Evolutionary conservation across 1,140 invertebrate species (phyloP), one percentile per base, ranked within the genome.

Genomic region (Watersipora subatra): DNA sequence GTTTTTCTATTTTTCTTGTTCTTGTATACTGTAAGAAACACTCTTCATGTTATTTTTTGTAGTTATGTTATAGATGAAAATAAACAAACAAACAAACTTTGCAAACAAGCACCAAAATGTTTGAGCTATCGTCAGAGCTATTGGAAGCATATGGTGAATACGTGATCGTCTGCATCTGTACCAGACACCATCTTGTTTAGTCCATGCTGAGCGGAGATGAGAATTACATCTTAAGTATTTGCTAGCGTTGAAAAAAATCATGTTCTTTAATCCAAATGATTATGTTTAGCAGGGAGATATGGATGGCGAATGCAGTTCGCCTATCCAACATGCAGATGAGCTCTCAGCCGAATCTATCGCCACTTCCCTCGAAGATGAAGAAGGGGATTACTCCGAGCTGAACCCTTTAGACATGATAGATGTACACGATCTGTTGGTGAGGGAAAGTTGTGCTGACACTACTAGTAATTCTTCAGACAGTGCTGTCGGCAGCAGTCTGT

Each of bases 351-450:
- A 55, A 76, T 81, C 62, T 80, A 79, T 74, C 75, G 73, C 20
- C 64, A 76, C 73, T 34, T 75, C 72, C 28, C 71, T 70, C 57
- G 74, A 71, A 57, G 74, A 73, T 66, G 68, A 67, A 15, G 76
- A 75, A 64, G 74, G 71, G 0, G 73, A 75, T 65, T 76, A 75
- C 68, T 67, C 72, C 62, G 73, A 77, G 61, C 67, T 78, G 56
- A 77, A 78, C 64, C 81, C 87, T 61, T 81, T 91, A 68, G 88
- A 90, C 72, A 87, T 91, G 75, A 80, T 91, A 20, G 90, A 93
- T 71, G 89, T 93, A 19, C 85, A 82, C 64, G 83, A 87, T 69
- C 87, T 87, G 79, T 82, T 94, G 67, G 84, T 91, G 27, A 81
- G 88, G 57, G 90, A 89, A 73, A 68, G 73, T 46, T 46, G 7